phyloP scores from a whole-genome alignment of 2,797 vertebrate genomes.

The Leuciscus waleckii region DNA sequence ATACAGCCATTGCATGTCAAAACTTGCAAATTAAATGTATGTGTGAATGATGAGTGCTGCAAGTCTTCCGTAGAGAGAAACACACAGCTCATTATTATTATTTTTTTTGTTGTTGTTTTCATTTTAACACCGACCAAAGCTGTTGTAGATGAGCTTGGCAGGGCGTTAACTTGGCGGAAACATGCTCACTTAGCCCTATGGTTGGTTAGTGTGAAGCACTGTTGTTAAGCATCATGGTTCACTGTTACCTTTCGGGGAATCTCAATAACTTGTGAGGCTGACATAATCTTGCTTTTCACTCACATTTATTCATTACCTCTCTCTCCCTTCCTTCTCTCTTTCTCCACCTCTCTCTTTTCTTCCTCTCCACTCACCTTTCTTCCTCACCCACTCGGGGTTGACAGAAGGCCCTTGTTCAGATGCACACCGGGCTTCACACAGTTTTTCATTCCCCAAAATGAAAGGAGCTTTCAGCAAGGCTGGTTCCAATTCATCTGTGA shows the following conservation, averaged over 20 bases:
- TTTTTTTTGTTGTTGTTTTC: conserved; percentile 38
- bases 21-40: conserved; percentile 44
- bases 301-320: conserved; percentile 52
- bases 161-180: conserved; percentile 55
- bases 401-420: conserved; percentile 72
- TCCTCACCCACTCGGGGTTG: conserved; percentile 54
- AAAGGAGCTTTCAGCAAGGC: conserved; percentile 91
- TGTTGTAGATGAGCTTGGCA: conserved; percentile 49
- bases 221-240: conserved; percentile 64
- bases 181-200: conserved; percentile 50
- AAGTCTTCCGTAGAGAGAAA: conserved; percentile 43
- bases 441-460: conserved; percentile 85
- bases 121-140: conserved; percentile 41
- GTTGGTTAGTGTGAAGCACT: conserved; percentile 55
- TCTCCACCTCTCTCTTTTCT: conserved; percentile 40
- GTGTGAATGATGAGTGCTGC: conserved; percentile 37
- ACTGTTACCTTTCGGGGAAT: conserved; percentile 56
- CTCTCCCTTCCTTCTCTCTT: conserved; percentile 51
- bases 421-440: conserved; percentile 74
- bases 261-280: conserved; percentile 59
- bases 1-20: conserved; percentile 26
- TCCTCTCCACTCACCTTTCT: conserved; percentile 63
- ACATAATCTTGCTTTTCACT: conserved; percentile 60
- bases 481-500: conserved; percentile 96
- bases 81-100: conserved; percentile 34